Conservation (phyloP, 2,797 vertebrate species). For the Zenarchopterus dispar region DNA sequence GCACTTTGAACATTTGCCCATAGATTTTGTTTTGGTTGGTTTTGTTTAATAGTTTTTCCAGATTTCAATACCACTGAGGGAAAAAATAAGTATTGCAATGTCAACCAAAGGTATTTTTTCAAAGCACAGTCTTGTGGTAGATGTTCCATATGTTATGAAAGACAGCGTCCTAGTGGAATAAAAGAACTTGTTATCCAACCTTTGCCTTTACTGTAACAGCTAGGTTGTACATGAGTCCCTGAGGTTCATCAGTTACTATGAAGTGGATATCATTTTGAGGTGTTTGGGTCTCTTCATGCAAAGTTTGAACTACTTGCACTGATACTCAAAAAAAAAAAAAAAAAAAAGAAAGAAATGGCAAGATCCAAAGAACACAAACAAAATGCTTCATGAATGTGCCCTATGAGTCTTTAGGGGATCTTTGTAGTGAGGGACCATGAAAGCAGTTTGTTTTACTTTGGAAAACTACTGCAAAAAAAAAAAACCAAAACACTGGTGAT, state of each 20-base stretch:
- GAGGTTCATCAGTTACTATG: constrained; percentile 28
- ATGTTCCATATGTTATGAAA: constrained; percentile 13
- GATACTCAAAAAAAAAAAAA: constrained; percentile 15
- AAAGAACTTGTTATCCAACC: constrained; percentile 27
- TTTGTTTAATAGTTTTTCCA: constrained; percentile 13
- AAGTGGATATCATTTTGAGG: neutral
- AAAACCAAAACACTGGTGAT: neutral
- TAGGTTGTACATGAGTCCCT: constrained; percentile 5
- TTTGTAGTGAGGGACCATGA: constrained; percentile 58
- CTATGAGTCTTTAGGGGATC: constrained; percentile 50
- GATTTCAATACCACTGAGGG: constrained; percentile 23
- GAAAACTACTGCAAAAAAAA: constrained; percentile 10
- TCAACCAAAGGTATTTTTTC: constrained; percentile 14
- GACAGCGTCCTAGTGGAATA: constrained; percentile 4
- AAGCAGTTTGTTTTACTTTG: constrained; percentile 35
- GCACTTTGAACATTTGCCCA: constrained; percentile 34
- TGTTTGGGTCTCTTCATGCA: constrained; percentile 4
- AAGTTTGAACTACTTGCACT: constrained; percentile 12
- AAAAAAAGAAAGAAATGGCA: neutral
- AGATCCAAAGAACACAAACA: neutral
- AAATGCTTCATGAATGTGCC: constrained; percentile 63
- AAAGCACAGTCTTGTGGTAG: constrained; percentile 9
- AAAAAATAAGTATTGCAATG: neutral
- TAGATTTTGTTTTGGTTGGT: neutral
- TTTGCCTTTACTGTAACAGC: constrained; percentile 46